Evolutionary conservation across 2,888 invertebrate genomes (phyloP), one percentile per base, ranked within the genome.

Genomic region (Parelbella ahira): DNA sequence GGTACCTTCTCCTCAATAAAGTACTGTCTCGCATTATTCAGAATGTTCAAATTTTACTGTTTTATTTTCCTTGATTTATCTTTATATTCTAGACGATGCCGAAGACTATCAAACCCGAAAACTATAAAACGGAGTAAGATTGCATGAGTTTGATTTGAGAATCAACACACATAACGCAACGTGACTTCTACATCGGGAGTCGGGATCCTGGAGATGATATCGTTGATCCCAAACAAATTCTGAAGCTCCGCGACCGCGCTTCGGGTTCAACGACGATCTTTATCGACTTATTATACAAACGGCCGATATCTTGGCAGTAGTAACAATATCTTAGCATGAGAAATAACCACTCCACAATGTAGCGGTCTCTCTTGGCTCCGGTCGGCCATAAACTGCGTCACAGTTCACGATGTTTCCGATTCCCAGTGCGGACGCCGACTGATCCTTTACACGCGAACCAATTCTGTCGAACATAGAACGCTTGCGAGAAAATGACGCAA

Each of bases 231-330:
- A 27, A 28, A 34, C 42, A 42, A 34, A 42, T 42, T 34, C 13
- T 19, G 20, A 15, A n/a, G n/a, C n/a, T n/a, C n/a, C 28, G 34
- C 15, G 34, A 34, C 28, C 42, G 24, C 23, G 19, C 4, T 18
- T 13, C 7, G 65, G 63, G 54, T 60, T 60, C 58, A 54, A 74
- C 64, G 72, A 63, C 72, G 71, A 75, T 71, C 61, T 60, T 72
- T 69, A 81, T 82, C 73, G 80, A 65, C 74, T 75, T 80, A 83
- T 82, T 81, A 82, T 81, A 81, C 80, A 78, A 82, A 81, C 68
- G 60, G 74, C 63, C 62, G 65, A 71, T 76, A 79, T 77, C 72
- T 72, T 72, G 68, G 63, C 63, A 63, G 66, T 60, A 65, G 63
- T 71, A 67, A 72, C 70, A 74, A 70, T 78, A 77, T 73, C 71